Evolutionary conservation across 2,113 vertebrate genomes (phyloP), one percentile per base, ranked within the genome.

Genomic region (Sturnus vulgaris): DNA sequence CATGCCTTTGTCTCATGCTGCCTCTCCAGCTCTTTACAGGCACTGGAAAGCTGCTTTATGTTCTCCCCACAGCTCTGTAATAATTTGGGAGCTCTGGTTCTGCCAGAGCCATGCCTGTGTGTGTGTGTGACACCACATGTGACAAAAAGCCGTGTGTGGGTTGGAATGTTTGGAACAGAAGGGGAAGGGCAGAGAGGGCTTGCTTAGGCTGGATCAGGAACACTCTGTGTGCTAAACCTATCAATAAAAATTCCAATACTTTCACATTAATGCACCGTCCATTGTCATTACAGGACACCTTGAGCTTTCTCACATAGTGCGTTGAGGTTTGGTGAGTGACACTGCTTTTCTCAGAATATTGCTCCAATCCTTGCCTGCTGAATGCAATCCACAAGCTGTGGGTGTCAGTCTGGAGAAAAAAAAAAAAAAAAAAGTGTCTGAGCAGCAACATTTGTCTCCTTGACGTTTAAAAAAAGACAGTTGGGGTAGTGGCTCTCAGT

Each of bases 381-480:
- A 94, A 59, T 78, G 66, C 82, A 70, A 70, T 64, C 66, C 65
- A 25, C 64, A 75, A 79, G 50, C 49, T 20, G 73, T 3, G 31
- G 46, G 37, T 82, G 87, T 96, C 86, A 84, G 46, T 61, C 37
- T 77, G 63, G 53, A 61, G 28, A 1, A 4, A 12, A 46, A 17
- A 46, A 31, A 31, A 12, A 21, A 2, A 46, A 31, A 31, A 12
- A 37, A 37, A 21, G 2, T 9, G 64, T 70, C 82, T 42, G 50
- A 82, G 77, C 68, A 70, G 49, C 76, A 88, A 16, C 59, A 79
- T 96, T 96, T 96, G 85, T 95, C 86, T 88, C 84, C 83, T 87
- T 97, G 93, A 89, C 42, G 42, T 86, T 95, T 93, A 90, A 80
- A 89, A 88, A 79, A 47, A 94, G 63, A 21, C 33, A 63, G 37